A percentile compares a stretch with the other conserved stretches of the same genome.
Conservation (phyloP, 2,797 vertebrate species). For the Poeciliopsis turneri region DNA sequence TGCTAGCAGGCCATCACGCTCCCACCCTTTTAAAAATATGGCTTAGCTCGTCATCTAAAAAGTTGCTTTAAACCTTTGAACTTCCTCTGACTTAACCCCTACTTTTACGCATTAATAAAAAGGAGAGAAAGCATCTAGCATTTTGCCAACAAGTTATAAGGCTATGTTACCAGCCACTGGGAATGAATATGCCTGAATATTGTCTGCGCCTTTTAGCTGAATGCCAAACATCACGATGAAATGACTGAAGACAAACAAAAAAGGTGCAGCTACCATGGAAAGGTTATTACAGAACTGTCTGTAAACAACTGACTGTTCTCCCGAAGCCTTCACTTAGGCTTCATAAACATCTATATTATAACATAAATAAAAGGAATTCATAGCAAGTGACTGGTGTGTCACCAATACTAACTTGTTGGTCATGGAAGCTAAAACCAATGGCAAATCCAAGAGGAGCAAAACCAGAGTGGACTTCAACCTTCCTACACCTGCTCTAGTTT, state of each 20-base stretch:
- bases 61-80: background rate
- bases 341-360: conserved; percentile 36
- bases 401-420: background rate
- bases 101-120: background rate
- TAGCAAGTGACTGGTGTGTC: conserved; percentile 53
- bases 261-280: background rate
- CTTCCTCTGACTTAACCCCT: background rate
- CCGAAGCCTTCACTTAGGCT: conserved; percentile 40
- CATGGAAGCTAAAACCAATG: background rate
- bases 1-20: background rate
- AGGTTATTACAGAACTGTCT: background rate
- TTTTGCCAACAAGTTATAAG: background rate
- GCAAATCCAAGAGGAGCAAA: background rate
- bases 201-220: background rate
- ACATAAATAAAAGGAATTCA: conserved; percentile 48
- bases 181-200: background rate
- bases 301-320: conserved; percentile 14
- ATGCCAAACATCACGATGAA: background rate
- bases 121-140: background rate
- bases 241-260: background rate
- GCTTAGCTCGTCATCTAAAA: background rate
- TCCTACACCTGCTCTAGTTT: background rate
- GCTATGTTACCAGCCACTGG: background rate
- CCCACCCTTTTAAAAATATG: background rate
- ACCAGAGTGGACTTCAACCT: background rate